Evolutionary conservation across 2,888 invertebrate species (phyloP), one percentile per base, ranked within the genome.

Genomic region (Rutpela maculata): DNA sequence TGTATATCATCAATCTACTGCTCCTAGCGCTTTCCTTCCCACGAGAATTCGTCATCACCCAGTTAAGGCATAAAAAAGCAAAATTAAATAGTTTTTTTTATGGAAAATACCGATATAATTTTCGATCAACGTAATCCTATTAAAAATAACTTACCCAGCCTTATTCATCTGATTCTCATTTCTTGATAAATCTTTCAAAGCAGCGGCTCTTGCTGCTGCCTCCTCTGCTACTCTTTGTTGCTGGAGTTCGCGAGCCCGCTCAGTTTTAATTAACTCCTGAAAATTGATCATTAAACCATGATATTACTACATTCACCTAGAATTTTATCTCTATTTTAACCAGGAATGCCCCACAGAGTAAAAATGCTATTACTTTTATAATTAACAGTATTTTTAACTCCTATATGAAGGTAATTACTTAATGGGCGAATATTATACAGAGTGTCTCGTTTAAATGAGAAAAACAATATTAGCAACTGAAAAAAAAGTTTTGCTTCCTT

Each of bases 141-240:
- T 73, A 65, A 59, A 77, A 75, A 78, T 72, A 75, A 81, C 87
- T 87, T 83, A 87, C 87, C 85, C 84, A 18, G 78, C 81, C 79
- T 84, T 85, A 67, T 80, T 84, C 74, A 81, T 81, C 31, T 86
- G 86, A 77, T 80, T 80, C 62, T 81, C 81, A 68, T 71, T 35
- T 77, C 79, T 80, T 0, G 92, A 91, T 62, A 87, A 83, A 75
- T 95, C 94, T 85, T 94, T 94, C 0, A 94, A 89, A 1, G 91
- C 91, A 0, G 92, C 91, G 4, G 91, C 91, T 63, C 93, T 89
- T 10, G 94, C 95, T 76, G 93, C 94, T 77, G 94, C 92, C 87
- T 95, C 95, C 82, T 96, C 95, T 0, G 93, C 93, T 79, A 94
- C 92, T 81, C 95, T 92, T 88, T 95, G 95, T 87, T 95, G 92